A percentile compares a stretch with the other conserved stretches of the same genome.
phyloP scores from a whole-genome alignment of 1,140 invertebrate species.

The Melitaea cinxia region DNA sequence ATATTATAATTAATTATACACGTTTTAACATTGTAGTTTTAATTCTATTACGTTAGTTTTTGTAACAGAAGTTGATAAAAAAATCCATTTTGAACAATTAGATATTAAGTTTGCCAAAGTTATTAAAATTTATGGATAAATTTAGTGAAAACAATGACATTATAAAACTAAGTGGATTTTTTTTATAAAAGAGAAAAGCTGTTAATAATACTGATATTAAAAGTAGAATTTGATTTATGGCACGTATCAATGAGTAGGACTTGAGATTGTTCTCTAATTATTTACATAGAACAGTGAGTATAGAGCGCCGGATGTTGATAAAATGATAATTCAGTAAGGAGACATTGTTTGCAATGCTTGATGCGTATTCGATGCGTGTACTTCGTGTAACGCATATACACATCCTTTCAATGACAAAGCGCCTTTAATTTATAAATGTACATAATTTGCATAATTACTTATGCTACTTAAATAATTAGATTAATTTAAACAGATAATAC shows the following conservation, averaged over 20 bases:
- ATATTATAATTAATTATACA: too few species aligned
- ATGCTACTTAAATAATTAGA: neutral
- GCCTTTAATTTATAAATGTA: conserved; percentile 1
- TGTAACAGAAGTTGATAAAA: too few species aligned
- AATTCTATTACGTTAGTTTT: too few species aligned
- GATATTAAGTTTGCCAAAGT: too few species aligned
- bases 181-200: neutral
- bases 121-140: too few species aligned
- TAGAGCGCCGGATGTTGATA: neutral
- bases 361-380: neutral
- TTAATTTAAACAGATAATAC: neutral
- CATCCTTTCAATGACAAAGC: conserved; percentile 12
- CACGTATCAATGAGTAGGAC: neutral
- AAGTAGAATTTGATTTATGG: neutral
- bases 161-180: too few species aligned
- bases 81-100: too few species aligned
- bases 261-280: neutral
- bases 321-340: conserved; percentile 10
- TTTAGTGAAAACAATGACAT: too few species aligned
- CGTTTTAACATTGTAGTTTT: too few species aligned
- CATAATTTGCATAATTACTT: neutral
- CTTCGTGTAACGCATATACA: conserved; percentile 21
- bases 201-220: neutral
- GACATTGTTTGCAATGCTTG: conserved; percentile 1
- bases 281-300: neutral